phyloP scores from a whole-genome alignment of 2,113 vertebrate species.

The Catharus fuscescens region DNA sequence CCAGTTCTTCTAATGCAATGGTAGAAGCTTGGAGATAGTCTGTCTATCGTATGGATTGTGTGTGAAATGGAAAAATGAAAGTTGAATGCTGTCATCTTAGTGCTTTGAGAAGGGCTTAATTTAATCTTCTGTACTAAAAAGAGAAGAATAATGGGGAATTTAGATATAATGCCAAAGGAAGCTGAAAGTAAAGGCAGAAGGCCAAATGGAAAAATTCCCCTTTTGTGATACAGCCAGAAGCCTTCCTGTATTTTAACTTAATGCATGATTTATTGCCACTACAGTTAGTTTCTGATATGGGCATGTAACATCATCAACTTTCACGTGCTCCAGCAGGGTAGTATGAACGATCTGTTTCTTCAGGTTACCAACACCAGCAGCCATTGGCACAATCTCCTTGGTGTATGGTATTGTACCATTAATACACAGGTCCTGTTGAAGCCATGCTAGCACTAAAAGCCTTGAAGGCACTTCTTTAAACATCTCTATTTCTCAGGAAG shows the following conservation, averaged over 20 bases:
- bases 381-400: not conserved
- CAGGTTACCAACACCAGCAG: not conserved
- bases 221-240: conserved; percentile 2
- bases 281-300: not conserved
- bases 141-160: conserved; percentile 49
- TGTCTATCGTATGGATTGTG: not conserved
- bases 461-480: not conserved
- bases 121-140: conserved; percentile 54
- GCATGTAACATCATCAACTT: not conserved
- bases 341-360: not conserved
- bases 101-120: conserved; percentile 57
- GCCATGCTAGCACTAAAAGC: not conserved
- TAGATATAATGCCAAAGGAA: conserved; percentile 32
- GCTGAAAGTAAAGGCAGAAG: conserved; percentile 31
- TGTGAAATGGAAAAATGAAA: conserved; percentile 31
- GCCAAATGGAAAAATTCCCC: conserved; percentile 40
- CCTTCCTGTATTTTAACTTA: conserved; percentile 11
- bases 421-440: not conserved
- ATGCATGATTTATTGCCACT: conserved; percentile 4
- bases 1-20: not conserved
- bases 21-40: not conserved
- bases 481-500: not conserved
- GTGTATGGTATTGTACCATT: not conserved
- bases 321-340: not conserved
- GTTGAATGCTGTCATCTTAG: conserved; percentile 21